Conservation (phyloP, 2,888 invertebrate genomes). For the Agrilus mali region DNA sequence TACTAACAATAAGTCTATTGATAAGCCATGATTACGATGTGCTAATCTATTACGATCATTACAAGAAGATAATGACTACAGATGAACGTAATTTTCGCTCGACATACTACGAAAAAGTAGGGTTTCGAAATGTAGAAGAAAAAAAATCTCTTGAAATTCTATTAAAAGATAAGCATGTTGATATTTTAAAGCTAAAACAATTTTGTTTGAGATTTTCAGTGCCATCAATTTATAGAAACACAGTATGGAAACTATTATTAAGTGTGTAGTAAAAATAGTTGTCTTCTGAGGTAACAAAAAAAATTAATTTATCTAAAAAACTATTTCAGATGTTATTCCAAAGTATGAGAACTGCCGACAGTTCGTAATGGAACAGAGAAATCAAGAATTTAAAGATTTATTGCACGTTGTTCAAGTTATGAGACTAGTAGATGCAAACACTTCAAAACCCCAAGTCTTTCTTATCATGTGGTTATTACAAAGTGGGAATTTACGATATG, state of each 20-base stretch:
- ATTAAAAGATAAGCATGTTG: conserved; percentile 72
- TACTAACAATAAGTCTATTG: too few relatives aligned
- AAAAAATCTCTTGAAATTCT: conserved; percentile 83
- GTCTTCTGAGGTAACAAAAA: not conserved
- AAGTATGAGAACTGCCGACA: conserved; percentile 62
- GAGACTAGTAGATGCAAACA: conserved; percentile 48
- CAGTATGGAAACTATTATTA: conserved; percentile 77
- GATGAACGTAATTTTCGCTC: conserved; percentile 74
- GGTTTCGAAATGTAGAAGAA: conserved; percentile 80
- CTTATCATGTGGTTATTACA: conserved; percentile 74
- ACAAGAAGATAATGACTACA: conserved; percentile 32
- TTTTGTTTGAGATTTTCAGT: conserved; percentile 78
- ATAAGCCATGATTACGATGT: too few relatives aligned
- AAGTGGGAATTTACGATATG: conserved; percentile 45
- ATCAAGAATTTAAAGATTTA: conserved; percentile 63
- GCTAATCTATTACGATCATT: not conserved
- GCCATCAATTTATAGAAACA: conserved; percentile 64
- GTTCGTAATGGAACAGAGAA: conserved; percentile 62
- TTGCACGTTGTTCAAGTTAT: conserved; percentile 56
- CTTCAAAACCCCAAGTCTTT: conserved; percentile 54
- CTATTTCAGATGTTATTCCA: conserved; percentile 56
- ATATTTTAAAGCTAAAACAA: conserved; percentile 66
- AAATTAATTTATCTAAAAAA: conserved; percentile 1
- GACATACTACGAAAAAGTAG: conserved; percentile 76
- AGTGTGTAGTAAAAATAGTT: conserved; percentile 36